Evolutionary conservation across 2,797 vertebrate genomes (phyloP).

Genomic region (Remorina albescens): DNA sequence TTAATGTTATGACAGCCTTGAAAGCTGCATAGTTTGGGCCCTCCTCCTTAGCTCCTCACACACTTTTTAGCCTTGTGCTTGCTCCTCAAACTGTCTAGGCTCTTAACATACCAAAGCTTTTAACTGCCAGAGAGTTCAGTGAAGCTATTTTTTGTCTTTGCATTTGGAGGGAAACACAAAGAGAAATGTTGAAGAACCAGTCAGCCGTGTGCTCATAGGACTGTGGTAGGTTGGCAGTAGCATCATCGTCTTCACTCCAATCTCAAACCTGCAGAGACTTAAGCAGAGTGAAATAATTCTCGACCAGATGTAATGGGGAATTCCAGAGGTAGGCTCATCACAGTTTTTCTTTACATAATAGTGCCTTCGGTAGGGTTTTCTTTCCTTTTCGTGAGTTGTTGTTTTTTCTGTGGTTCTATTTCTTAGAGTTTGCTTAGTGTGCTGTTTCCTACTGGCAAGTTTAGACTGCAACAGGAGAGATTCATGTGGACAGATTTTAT

Average conservation of each 20-base stretch:
- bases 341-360: conserved; percentile 38
- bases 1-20: conserved; percentile 70
- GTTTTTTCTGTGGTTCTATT: conserved; percentile 50
- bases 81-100: conserved; percentile 26
- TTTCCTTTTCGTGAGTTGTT: conserved; percentile 34
- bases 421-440: conserved; percentile 48
- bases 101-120: conserved; percentile 43
- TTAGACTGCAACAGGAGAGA: conserved; percentile 40
- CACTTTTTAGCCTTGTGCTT: conserved; percentile 35
- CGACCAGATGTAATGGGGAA: conserved; percentile 68
- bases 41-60: conserved; percentile 51
- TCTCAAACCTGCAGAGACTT: conserved; percentile 40
- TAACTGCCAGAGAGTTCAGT: conserved; percentile 32
- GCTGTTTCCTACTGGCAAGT: conserved; percentile 43
- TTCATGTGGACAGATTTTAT: conserved; percentile 37
- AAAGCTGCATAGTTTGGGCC: conserved; percentile 49
- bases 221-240: conserved; percentile 41
- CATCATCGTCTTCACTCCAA: conserved; percentile 40
- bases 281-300: conserved; percentile 48
- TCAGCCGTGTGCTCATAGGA: conserved; percentile 47
- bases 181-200: conserved; percentile 79
- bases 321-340: conserved; percentile 70
- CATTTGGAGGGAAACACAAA: conserved; percentile 47
- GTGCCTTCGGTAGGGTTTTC: conserved; percentile 19
- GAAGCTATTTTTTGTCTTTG: conserved; percentile 34